A percentile compares a stretch with the other conserved stretches of the same genome.
Conservation (phyloP, 2,888 invertebrate genomes). For the Caenorhabditis sp. region DNA sequence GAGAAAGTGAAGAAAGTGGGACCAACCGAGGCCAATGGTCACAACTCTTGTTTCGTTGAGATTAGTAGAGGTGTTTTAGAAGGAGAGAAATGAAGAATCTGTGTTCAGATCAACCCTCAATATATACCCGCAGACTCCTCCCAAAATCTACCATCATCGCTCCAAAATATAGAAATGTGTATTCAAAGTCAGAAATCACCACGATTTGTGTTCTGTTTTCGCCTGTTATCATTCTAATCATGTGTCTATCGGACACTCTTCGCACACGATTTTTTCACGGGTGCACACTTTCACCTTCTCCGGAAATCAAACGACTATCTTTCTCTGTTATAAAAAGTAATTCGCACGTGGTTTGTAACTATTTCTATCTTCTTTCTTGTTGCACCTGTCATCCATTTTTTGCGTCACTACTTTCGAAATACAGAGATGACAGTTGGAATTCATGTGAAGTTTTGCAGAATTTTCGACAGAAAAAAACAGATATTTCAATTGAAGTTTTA, state of each 20-base stretch:
- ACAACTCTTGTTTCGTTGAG: neutral
- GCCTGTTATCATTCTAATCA: conserved; percentile 31
- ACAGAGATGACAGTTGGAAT: conserved; percentile 30
- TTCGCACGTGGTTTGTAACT: conserved; percentile 41
- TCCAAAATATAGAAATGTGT: conserved; percentile 5
- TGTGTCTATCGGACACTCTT: conserved; percentile 32
- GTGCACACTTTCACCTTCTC: conserved; percentile 56
- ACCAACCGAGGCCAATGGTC: conserved; percentile 21
- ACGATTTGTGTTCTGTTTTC: conserved; percentile 26
- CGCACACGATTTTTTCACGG: conserved; percentile 58
- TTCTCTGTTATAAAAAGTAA: conserved; percentile 7
- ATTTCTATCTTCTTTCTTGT: conserved; percentile 11
- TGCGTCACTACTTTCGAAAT: conserved; percentile 38
- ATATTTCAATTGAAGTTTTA: neutral
- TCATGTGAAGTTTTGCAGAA: conserved; percentile 35
- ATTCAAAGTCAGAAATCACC: conserved; percentile 44
- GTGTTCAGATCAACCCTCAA: neutral
- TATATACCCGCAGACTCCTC: neutral
- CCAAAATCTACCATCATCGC: too few species aligned
- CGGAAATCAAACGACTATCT: conserved; percentile 45
- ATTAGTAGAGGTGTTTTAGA: neutral
- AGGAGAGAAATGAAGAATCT: too few species aligned
- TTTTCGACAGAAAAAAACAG: neutral
- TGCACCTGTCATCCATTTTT: conserved; percentile 3
- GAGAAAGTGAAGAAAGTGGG: conserved; percentile 8